These are phyloP conservation scores for Portunus trituberculatus DNA, from an alignment of 1,140 invertebrate genomes.

Conservation along the genomic window DNA sequence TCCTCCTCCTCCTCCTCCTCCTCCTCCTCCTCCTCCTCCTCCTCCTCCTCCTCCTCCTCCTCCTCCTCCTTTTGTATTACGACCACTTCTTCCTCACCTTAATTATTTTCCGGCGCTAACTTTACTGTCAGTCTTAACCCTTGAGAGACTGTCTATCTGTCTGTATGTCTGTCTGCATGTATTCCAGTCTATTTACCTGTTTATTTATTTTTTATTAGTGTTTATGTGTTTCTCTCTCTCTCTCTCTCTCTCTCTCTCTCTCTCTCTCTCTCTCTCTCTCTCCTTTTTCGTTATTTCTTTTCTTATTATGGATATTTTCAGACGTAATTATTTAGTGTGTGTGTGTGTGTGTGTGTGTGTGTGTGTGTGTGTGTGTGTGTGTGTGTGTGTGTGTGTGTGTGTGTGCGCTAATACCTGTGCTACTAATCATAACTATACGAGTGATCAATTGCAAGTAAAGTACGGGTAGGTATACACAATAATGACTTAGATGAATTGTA, in stretches of 20 bases:
- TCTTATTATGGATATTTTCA: too few species aligned
- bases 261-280: not conserved
- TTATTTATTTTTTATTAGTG: not conserved
- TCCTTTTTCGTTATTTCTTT: not conserved
- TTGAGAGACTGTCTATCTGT: not conserved
- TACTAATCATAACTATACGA: too few species aligned
- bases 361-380: not conserved
- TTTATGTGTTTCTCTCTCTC: not conserved
- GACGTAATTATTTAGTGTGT: not conserved
- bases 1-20: not conserved
- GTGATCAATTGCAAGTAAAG: too few species aligned
- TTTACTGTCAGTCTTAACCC: too few species aligned
- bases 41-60: not conserved
- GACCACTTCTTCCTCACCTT: too few species aligned
- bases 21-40: not conserved
- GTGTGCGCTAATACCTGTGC: not conserved
- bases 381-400: not conserved
- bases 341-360: not conserved
- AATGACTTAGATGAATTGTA: too few species aligned
- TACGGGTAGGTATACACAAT: too few species aligned
- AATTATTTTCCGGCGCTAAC: too few species aligned
- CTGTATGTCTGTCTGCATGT: not conserved
- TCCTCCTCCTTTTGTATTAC: conserved; percentile 5
- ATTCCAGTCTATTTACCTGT: not conserved
- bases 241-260: too few species aligned